A percentile compares a stretch with the other conserved stretches of the same genome.
Evolutionary conservation across 2,888 invertebrate species (phyloP).

Genomic region (Dorcus hopei): DNA sequence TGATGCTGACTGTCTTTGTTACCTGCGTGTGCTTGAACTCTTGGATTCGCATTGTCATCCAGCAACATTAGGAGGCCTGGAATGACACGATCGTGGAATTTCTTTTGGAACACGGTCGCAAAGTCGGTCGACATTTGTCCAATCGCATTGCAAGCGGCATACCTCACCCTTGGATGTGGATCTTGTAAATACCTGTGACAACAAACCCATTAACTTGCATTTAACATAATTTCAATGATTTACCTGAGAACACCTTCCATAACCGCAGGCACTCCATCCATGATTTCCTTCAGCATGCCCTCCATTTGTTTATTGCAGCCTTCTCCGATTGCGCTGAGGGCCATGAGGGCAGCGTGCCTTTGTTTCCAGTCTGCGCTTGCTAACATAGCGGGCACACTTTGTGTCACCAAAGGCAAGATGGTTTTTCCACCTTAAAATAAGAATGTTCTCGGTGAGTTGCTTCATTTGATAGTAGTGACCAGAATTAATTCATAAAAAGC

Average conservation of each 20-base stretch:
- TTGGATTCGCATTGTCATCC: conserved; percentile 86
- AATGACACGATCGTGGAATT: conserved; percentile 94
- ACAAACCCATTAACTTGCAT: background rate
- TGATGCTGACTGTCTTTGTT: conserved; percentile 22
- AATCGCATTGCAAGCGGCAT: conserved; percentile 97
- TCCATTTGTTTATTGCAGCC: conserved; percentile 99
- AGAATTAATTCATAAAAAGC: too few relatives aligned
- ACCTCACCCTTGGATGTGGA: conserved; percentile 87
- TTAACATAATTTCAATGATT: background rate
- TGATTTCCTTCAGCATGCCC: conserved; percentile 85
- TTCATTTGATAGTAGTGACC: too few relatives aligned
- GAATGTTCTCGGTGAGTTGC: too few relatives aligned
- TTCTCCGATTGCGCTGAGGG: conserved; percentile 96
- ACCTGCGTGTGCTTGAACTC: conserved; percentile 84
- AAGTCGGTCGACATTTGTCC: conserved; percentile 99
- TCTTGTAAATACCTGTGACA: conserved; percentile 44
- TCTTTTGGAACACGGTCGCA: conserved; percentile 94
- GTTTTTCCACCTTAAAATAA: conserved; percentile 56
- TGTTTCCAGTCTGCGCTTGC: conserved; percentile 79
- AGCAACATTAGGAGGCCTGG: conserved; percentile 85
- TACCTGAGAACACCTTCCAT: conserved; percentile 43
- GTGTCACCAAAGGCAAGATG: conserved; percentile 83
- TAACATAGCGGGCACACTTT: conserved; percentile 81
- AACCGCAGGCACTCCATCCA: conserved; percentile 70
- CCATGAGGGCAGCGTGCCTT: conserved; percentile 97